These are phyloP conservation scores for Ormyrus thymus DNA, from an alignment of 2,888 invertebrate species.

Conservation along the genomic window DNA sequence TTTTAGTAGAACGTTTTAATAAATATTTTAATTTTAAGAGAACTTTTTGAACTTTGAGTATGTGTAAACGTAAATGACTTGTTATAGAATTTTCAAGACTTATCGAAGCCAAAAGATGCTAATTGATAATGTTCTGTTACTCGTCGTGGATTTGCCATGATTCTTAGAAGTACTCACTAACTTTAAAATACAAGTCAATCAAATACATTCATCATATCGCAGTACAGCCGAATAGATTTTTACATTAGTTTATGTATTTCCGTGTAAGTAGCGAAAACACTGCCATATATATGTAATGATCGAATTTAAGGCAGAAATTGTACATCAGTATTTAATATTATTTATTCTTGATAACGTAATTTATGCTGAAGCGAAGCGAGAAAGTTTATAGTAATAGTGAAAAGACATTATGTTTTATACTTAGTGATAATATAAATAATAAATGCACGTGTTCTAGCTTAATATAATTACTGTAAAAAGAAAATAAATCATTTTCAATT, in stretches of 20 bases:
- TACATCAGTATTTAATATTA: slow-evolving; percentile 74
- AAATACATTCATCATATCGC: slow-evolving; percentile 43
- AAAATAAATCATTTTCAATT: slow-evolving; percentile 23
- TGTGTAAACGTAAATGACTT: slow-evolving; percentile 2
- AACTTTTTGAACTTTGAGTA: slow-evolving; percentile 13
- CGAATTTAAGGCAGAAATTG: slow-evolving; percentile 66
- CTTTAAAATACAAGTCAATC: slow-evolving; percentile 38
- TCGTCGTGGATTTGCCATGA: slow-evolving; percentile 31
- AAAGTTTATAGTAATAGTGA: slow-evolving; percentile 63
- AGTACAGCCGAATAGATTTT: slow-evolving; percentile 38
- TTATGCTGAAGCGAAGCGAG: slow-evolving; percentile 53
- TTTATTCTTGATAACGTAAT: slow-evolving; percentile 71
- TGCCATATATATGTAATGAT: slow-evolving; percentile 67
- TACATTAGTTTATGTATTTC: slow-evolving; percentile 41
- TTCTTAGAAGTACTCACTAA: slow-evolving; percentile 31
- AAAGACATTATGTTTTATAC: slow-evolving; percentile 60
- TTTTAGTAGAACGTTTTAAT: background rate
- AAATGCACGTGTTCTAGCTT: slow-evolving; percentile 46
- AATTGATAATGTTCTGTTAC: slow-evolving; percentile 61
- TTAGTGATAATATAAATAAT: slow-evolving; percentile 51
- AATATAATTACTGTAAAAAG: slow-evolving; percentile 45
- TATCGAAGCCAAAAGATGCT: slow-evolving; percentile 74
- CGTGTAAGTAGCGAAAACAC: slow-evolving; percentile 65
- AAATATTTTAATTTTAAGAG: background rate
- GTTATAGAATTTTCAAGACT: slow-evolving; percentile 61